A percentile compares a stretch with the other conserved stretches of the same genome.
Evolutionary conservation across 1,140 invertebrate species (phyloP).

Genomic region (Physella acuta): DNA sequence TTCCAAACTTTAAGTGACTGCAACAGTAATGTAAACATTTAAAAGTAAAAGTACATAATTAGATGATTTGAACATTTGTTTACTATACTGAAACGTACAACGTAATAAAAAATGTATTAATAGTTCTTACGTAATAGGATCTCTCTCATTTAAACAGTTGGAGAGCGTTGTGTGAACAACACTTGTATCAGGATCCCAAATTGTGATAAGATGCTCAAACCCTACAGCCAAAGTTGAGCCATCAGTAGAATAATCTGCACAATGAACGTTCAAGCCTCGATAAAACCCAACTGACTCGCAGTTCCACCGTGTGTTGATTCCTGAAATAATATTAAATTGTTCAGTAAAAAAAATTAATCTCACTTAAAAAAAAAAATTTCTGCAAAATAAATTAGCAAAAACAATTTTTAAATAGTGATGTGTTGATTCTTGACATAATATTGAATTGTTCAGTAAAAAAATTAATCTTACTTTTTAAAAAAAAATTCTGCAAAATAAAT

Average conservation of each 20-base stretch:
- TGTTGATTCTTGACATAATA: no score
- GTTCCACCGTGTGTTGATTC: constrained; percentile 64
- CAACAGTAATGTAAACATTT: not conserved
- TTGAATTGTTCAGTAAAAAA: no score
- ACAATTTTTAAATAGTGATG: no score
- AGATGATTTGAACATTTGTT: not conserved
- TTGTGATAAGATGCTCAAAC: constrained; percentile 71
- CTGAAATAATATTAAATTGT: constrained; percentile 31
- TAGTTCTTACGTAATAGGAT: constrained; percentile 44
- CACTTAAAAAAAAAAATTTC: no score
- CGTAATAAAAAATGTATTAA: not conserved
- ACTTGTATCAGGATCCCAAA: constrained; percentile 66
- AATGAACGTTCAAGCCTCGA: constrained; percentile 64
- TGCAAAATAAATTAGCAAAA: no score
- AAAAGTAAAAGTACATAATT: not conserved
- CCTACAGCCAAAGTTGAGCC: constrained; percentile 74
- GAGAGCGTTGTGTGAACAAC: constrained; percentile 63
- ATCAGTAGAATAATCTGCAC: constrained; percentile 73
- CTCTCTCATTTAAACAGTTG: constrained; percentile 30
- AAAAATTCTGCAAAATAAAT: no score
- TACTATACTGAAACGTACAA: no score
- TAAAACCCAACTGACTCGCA: constrained; percentile 71
- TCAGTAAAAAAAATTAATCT: not conserved
- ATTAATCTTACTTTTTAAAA: no score
- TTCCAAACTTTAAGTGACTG: constrained; percentile 67